phyloP scores from a whole-genome alignment of 1,140 invertebrate genomes.

The Leptopilina clavipes region DNA sequence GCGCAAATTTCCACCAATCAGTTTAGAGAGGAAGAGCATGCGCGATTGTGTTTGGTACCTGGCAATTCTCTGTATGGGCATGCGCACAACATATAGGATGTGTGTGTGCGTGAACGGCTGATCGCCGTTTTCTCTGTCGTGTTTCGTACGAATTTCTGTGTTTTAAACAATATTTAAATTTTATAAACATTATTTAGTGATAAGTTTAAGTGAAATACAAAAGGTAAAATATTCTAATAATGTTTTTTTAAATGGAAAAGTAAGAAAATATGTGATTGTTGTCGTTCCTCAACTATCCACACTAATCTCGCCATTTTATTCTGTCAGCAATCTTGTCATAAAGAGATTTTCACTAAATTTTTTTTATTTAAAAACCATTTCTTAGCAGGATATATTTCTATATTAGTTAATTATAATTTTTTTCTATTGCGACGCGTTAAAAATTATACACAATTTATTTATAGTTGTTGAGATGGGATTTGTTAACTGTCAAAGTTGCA shows the following conservation, averaged over 20 bases:
- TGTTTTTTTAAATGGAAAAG: background rate
- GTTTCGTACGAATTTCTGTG: conserved; percentile 22
- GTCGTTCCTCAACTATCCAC: conserved; percentile 28
- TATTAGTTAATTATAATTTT: background rate
- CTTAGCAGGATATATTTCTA: background rate
- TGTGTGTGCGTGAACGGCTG: conserved; percentile 50
- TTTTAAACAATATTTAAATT: conserved; percentile 7
- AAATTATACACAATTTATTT: too few relatives aligned
- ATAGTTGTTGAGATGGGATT: too few relatives aligned
- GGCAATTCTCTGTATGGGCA: too few relatives aligned
- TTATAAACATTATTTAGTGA: conserved; percentile 3
- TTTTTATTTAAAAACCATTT: too few relatives aligned
- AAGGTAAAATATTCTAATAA: background rate
- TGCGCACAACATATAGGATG: too few relatives aligned
- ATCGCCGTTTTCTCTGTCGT: conserved; percentile 26
- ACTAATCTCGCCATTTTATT: conserved; percentile 55
- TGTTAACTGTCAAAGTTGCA: too few relatives aligned
- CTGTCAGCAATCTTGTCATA: conserved; percentile 44
- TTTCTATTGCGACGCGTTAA: background rate
- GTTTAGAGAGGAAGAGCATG: too few relatives aligned
- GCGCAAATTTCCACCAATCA: too few relatives aligned
- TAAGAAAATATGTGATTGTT: conserved; percentile 49
- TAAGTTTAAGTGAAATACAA: background rate
- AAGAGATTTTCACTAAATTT: conserved; percentile 8
- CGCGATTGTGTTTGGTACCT: too few relatives aligned